Percentiles rank a stretch among this genome's conserved stretches.
Evolutionary conservation across 2,797 vertebrate species (phyloP).

Genomic region (Cuniculus paca): DNA sequence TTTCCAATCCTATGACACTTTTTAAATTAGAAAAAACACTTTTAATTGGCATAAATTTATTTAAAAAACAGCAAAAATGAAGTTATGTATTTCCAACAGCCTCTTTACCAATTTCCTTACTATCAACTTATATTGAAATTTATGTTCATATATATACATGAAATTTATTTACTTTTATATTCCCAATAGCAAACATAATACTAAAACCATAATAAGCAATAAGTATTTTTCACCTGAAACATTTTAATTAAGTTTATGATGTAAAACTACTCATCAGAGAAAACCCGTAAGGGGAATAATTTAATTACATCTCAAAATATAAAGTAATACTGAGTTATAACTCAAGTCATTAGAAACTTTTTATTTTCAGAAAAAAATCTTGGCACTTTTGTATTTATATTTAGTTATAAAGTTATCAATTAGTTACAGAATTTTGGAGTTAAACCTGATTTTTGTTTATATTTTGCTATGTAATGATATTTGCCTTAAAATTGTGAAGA

Average conservation of each 20-base stretch:
- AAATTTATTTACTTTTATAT: not conserved
- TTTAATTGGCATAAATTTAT: not conserved
- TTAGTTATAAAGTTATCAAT: not conserved
- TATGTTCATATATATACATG: not conserved
- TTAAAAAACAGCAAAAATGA: not conserved
- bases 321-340: not conserved
- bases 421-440: not conserved
- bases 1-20: not conserved
- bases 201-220: not conserved
- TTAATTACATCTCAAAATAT: not conserved
- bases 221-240: not conserved
- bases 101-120: not conserved
- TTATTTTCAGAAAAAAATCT: not conserved
- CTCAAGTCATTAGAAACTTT: not conserved
- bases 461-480: not conserved
- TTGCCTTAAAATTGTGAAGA: not conserved
- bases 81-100: not conserved
- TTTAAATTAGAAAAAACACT: constrained; percentile 18
- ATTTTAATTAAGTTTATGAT: constrained; percentile 34
- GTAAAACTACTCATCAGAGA: not conserved
- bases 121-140: not conserved
- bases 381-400: not conserved
- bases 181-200: not conserved
- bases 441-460: not conserved
- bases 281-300: not conserved